Conservation (phyloP, 2,113 vertebrate genomes). For the Planiliza haematocheilus region DNA sequence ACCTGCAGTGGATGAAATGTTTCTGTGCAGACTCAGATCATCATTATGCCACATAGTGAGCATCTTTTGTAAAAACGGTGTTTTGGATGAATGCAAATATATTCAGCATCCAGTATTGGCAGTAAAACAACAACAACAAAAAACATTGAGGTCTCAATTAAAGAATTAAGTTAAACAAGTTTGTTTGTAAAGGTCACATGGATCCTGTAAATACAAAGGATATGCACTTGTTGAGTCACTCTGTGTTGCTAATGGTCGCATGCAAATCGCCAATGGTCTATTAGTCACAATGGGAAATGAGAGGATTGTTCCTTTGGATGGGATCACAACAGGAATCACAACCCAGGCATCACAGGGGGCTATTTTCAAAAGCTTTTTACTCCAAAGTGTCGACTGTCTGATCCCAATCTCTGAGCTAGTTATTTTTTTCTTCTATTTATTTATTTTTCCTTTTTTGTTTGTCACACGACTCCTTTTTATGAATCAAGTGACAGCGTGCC, state of each 20-base stretch:
- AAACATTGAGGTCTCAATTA: background rate
- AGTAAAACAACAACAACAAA: no score
- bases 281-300: slow-evolving; percentile 5
- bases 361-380: slow-evolving; percentile 86
- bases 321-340: slow-evolving; percentile 47
- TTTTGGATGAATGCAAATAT: background rate
- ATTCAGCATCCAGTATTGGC: background rate
- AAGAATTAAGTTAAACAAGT: background rate
- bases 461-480: slow-evolving; percentile 12
- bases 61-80: background rate
- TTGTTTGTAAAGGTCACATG: background rate
- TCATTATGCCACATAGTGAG: background rate
- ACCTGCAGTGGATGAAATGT: background rate
- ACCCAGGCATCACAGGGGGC: slow-evolving; percentile 77
- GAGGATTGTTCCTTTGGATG: background rate
- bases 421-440: background rate
- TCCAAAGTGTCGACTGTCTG: slow-evolving; percentile 80
- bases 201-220: background rate
- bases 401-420: slow-evolving; percentile 39
- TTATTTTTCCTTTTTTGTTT: slow-evolving; percentile 1
- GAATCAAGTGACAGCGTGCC: slow-evolving; percentile 37
- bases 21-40: background rate
- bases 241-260: slow-evolving; percentile 51
- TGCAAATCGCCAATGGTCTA: slow-evolving; percentile 14
- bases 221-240: background rate